These are phyloP conservation scores for Mus spicilegus DNA, from an alignment of 2,113 vertebrate genomes.

Conservation along the genomic window DNA sequence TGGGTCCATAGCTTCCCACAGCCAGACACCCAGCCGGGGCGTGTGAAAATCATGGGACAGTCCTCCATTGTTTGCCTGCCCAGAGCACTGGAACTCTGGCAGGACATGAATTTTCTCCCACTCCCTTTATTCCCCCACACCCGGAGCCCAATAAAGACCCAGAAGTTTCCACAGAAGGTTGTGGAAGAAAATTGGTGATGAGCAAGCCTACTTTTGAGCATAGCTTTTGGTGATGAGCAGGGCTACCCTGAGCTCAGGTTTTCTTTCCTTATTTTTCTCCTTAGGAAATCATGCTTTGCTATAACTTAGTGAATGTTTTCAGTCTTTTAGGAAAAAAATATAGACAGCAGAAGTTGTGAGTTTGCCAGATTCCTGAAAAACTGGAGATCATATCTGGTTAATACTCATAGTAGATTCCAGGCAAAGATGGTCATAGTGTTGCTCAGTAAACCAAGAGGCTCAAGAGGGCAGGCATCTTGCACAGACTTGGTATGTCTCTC, in stretches of 20 bases:
- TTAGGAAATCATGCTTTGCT: not conserved
- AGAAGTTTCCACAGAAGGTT: not conserved
- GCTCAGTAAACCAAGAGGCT: not conserved
- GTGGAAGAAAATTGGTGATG: not conserved
- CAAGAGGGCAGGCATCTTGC: too few species aligned
- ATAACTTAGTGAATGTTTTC: not conserved
- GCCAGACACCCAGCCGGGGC: too few species aligned
- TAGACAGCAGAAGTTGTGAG: not conserved
- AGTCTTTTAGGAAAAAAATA: not conserved
- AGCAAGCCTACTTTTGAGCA: not conserved
- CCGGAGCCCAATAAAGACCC: not conserved
- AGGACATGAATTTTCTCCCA: too few species aligned
- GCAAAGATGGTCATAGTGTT: not conserved
- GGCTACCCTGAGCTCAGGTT: not conserved
- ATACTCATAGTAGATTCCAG: not conserved
- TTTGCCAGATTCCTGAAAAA: slow-evolving; percentile 34
- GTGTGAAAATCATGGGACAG: too few species aligned
- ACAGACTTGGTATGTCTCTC: not conserved
- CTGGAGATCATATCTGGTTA: not conserved
- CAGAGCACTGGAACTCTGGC: too few species aligned
- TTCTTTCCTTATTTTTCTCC: not conserved
- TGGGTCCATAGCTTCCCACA: too few species aligned
- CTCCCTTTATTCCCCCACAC: too few species aligned
- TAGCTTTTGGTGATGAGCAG: not conserved
- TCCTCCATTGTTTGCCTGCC: too few species aligned